Conservation (phyloP, 2,888 invertebrate genomes). For the Meteorus cinctellus region DNA sequence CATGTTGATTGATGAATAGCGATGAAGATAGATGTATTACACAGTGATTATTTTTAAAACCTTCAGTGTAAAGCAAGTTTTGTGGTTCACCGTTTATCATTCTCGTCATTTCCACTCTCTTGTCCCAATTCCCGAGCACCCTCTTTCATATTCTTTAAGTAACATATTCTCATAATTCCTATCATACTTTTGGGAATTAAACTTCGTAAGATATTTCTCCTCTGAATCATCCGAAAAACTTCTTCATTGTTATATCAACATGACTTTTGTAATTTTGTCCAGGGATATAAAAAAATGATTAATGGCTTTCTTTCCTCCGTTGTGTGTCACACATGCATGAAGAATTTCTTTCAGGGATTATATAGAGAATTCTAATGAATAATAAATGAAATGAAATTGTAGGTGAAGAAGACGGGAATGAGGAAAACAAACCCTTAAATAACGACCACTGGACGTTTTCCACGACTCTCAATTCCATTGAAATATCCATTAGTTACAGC, state of each 20-base stretch:
- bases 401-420: neutral
- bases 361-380: neutral
- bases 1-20: too few relatives aligned
- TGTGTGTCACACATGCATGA: neutral
- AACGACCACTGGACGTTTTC: conserved; percentile 58
- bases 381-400: neutral
- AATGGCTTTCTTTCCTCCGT: neutral
- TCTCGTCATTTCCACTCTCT: conserved; percentile 18
- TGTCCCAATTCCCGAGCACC: neutral
- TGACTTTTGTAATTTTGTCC: neutral
- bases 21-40: neutral
- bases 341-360: neutral
- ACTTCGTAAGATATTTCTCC: neutral
- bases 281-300: neutral
- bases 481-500: conserved; percentile 74
- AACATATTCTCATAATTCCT: conserved; percentile 11
- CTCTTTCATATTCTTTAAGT: neutral
- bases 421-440: conserved; percentile 26
- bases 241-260: neutral
- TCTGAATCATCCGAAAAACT: neutral
- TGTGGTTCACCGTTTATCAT: conserved; percentile 41
- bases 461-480: conserved; percentile 67
- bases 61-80: conserved; percentile 52
- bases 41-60: conserved; percentile 36
- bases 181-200: conserved; percentile 4